Base-by-base conservation (phyloP, 2,113 vertebrate species). In the Rhinopomastus cyanomelas region DNA sequence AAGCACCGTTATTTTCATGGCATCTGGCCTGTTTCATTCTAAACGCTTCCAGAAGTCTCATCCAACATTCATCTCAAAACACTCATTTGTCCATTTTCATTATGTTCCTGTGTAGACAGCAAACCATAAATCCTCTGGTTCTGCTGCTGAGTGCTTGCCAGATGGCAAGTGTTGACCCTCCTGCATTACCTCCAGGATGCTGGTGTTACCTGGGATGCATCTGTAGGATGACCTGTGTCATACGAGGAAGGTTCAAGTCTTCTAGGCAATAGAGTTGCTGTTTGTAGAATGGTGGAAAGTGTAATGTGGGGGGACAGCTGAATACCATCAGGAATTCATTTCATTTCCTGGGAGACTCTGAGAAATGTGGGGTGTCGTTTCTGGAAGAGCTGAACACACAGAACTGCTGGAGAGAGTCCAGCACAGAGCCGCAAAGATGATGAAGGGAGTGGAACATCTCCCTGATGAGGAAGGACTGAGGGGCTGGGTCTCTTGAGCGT, bases 311-410 rank as follows among this genome's bases (percentile, higher is more conserved):
- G 30, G 53, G 49, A n/a, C 71, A 61, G 23, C 14, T 79, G 78
- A 82, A 53, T 68, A 36, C 75, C 51, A 19, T 79, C 9, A n/a
- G 27, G 7, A 89, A n/a, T 64, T 85, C 15, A 27, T 80, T 64
- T 34, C 60, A 0, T 79, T 87, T 89, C 59, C 44, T 76, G 36
- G 16, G 75, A 84, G 57, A 44, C 5, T 19, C n/a, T 39, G 57
- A 81, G 66, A 67, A 86, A 88, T 49, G 69, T 44, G 44, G 75
- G 19, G 21, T 79, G 21, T 52, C 37, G 61, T 79, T 91, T 88
- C 87, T 73, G 69, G 51, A 94, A 73, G 34, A 79, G 57, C 49
- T 89, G 74, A n/a, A n/a, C n/a, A n/a, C n/a, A n/a, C n/a, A n/a
- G n/a, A n/a, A n/a, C n/a, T n/a, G n/a, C n/a, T n/a, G n/a, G n/a